Evolutionary conservation across 2,113 vertebrate genomes (phyloP).

Genomic region (Mohoua ochrocephala): DNA sequence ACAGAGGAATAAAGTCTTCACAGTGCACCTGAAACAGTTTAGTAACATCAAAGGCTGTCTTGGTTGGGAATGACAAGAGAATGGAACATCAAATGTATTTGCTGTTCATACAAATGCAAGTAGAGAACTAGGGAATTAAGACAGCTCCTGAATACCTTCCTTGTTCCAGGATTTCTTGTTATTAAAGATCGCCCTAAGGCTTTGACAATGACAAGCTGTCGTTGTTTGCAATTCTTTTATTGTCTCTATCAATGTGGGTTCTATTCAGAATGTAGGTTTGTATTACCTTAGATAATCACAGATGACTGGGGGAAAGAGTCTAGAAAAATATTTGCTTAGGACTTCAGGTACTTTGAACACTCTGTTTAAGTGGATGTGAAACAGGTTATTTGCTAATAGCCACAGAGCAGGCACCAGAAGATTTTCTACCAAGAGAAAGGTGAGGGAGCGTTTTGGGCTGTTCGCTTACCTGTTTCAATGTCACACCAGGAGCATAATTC

Average conservation of each 20-base stretch:
- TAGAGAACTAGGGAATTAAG: background rate
- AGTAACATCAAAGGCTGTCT: background rate
- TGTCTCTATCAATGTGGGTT: background rate
- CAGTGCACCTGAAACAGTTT: constrained; percentile 79
- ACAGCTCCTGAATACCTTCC: background rate
- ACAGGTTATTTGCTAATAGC: background rate
- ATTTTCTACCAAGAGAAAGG: background rate
- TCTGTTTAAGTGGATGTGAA: background rate
- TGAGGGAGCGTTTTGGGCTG: background rate
- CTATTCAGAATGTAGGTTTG: background rate
- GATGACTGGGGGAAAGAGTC: background rate
- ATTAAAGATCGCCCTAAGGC: background rate
- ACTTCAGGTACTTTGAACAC: background rate
- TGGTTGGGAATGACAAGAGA: background rate
- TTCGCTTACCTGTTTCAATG: constrained; percentile 85
- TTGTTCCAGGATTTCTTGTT: background rate
- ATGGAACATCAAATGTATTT: background rate
- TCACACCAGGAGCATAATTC: constrained; percentile 83
- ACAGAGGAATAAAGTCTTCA: constrained; percentile 87
- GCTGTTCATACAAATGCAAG: background rate
- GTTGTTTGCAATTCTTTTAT: background rate
- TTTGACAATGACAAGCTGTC: background rate
- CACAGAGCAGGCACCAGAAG: background rate
- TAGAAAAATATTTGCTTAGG: background rate
- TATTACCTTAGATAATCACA: background rate